Base-by-base conservation (phyloP, 35 echinoderm and acorn worm species). In the Nesometra sesokonis region DNA sequence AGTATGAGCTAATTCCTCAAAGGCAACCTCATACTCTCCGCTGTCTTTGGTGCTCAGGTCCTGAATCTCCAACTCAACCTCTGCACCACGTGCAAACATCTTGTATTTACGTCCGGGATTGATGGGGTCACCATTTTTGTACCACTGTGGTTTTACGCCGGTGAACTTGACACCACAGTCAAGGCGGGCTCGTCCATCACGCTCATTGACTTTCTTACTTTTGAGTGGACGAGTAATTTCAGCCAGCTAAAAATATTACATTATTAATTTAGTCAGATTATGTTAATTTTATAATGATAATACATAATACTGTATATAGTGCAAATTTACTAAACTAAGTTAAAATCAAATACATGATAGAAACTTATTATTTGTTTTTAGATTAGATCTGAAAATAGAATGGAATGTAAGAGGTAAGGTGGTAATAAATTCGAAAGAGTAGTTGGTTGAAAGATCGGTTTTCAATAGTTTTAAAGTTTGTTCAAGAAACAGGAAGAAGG, bases 61-160 rank as follows among this genome's bases (percentile, higher is more conserved):
- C 23, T 77, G 82, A n/a, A 99, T 88, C 5, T 77, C 85, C 30
- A 99, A 82, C 32, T 91, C 84, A 13, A 80, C 77, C 76, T 94
- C 96, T 0, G 57, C 36, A 21, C 80, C 46, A 19, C 82, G 52
- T n/a, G 35, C 87, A 43, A 90, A 85, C 76, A 94, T 92, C 23
- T 90, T 84, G 47, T 91, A 94, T 77, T 99, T 99, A 79, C 94
- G 91, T 77, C 93, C 80, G 23, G 93, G 78, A 31, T 77, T 76
- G 23, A 99, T 87, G 31, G 82, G 83, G 35, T 99, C 90, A 30
- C 92, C 96, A 39, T 99, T 85, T 82, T 99, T 99, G 85, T 82
- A 94, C 96, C 96, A 99, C 33, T 89, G 88, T 32, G 92, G 92
- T 29, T 90, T 89, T 77, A 82, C 37, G 3, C 89, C 92, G 29